A percentile compares a stretch with the other conserved stretches of the same genome.
These are phyloP conservation scores for Hydropsyche betteni DNA, from an alignment of 2,888 invertebrate genomes.

Conservation along the genomic window DNA sequence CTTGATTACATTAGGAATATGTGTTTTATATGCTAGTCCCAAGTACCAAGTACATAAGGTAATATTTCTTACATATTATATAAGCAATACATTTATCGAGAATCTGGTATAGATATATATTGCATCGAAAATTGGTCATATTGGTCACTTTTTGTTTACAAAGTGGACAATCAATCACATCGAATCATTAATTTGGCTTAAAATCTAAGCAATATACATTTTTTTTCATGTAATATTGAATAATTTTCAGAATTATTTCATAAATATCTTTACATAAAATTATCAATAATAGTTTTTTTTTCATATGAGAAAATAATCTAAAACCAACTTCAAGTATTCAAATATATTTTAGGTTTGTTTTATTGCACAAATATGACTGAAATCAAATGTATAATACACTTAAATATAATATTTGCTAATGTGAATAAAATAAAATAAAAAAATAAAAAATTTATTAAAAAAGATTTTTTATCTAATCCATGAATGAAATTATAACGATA, in stretches of 20 bases:
- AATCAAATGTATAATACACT: no score
- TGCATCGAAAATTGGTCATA: not conserved
- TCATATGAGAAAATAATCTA: slow-evolving; percentile 2
- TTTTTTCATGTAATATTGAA: slow-evolving; percentile 48
- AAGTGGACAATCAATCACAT: no score
- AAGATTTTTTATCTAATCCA: no score
- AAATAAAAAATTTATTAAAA: no score
- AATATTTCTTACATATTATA: not conserved
- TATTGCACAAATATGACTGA: not conserved
- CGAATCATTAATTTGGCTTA: not conserved
- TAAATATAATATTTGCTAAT: no score
- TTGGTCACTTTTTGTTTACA: no score
- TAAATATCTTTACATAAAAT: slow-evolving; percentile 29
- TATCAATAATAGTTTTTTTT: slow-evolving; percentile 12
- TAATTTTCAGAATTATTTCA: slow-evolving; percentile 36
- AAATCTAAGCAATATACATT: slow-evolving; percentile 7
- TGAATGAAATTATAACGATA: no score
- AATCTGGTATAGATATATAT: slow-evolving; percentile 4
- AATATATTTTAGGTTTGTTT: not conserved
- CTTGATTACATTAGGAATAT: slow-evolving; percentile 36
- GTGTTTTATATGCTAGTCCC: slow-evolving; percentile 24
- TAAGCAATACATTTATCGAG: not conserved
- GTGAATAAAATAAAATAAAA: no score
- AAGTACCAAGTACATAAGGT: slow-evolving; percentile 28
- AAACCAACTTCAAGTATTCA: slow-evolving; percentile 1